phyloP scores from a whole-genome alignment of 37 sponge, comb jelly and placozoan genomes.

The Halisarca cf. caerulea region DNA sequence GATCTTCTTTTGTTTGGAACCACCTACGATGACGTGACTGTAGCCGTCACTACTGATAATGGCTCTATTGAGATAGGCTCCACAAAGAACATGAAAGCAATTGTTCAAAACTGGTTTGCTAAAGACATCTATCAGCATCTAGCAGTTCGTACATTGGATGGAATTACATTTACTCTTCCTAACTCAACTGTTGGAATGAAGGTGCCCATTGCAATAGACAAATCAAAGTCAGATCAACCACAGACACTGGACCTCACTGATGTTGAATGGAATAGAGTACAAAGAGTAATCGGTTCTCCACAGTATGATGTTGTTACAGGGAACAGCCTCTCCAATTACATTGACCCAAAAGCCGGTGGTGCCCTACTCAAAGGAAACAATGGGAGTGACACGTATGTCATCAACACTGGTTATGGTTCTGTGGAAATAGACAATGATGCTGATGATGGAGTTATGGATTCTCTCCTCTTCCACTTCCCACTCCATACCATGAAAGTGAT shows the following conservation, averaged over 20 bases:
- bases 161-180: no score
- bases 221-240: no score
- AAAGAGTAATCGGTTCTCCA: not conserved
- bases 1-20: constrained; percentile 16
- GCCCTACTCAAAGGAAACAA: not conserved
- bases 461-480: constrained; percentile 3
- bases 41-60: not conserved
- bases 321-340: not conserved
- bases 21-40: not conserved
- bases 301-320: not conserved
- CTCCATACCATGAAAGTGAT: not conserved
- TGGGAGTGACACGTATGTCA: constrained; percentile 39
- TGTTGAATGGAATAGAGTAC: not conserved
- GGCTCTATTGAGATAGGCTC: not conserved
- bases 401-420: not conserved
- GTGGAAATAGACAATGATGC: constrained; percentile 19
- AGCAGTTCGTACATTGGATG: not conserved
- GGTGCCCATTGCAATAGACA: no score
- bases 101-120: constrained; percentile 12
- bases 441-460: not conserved
- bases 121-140: constrained; percentile 4
- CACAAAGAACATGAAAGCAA: not conserved
- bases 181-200: no score
- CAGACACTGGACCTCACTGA: no score
- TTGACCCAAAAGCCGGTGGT: constrained; percentile 18